These are phyloP conservation scores for Hemiscyllium ocellatum DNA, from an alignment of 2,113 vertebrate species.

Conservation along the genomic window DNA sequence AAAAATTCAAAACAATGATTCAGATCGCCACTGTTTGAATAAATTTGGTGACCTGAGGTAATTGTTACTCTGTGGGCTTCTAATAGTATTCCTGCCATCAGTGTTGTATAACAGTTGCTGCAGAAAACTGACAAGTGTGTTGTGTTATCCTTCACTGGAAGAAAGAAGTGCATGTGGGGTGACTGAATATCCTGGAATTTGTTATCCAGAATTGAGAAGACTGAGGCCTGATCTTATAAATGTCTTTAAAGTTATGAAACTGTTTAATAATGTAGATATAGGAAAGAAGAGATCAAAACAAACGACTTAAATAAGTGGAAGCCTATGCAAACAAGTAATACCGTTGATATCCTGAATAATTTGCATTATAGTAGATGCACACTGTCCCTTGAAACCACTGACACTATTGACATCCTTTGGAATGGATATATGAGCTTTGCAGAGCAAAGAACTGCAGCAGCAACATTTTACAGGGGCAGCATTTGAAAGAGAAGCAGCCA, in stretches of 20 bases:
- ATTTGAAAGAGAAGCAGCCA: too few relatives aligned
- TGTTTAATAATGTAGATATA: background rate
- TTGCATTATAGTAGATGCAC: background rate
- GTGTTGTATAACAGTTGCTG: background rate
- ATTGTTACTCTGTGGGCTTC: background rate
- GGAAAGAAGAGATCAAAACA: background rate
- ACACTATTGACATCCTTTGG: background rate
- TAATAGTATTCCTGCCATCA: background rate
- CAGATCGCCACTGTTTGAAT: background rate
- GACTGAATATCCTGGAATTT: background rate
- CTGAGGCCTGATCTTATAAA: background rate
- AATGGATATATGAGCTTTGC: too few relatives aligned
- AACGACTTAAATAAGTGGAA: background rate
- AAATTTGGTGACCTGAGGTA: background rate
- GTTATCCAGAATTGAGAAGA: background rate
- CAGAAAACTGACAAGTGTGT: background rate
- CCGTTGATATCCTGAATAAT: background rate
- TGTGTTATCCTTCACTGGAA: background rate
- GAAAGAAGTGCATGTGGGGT: background rate
- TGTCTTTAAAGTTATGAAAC: background rate
- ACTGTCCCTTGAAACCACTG: background rate
- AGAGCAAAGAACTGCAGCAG: too few relatives aligned
- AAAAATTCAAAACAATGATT: background rate
- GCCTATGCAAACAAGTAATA: background rate
- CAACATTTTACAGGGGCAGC: too few relatives aligned